phyloP scores from a whole-genome alignment of 2,888 invertebrate species.

The Geotrupes spiniger region DNA sequence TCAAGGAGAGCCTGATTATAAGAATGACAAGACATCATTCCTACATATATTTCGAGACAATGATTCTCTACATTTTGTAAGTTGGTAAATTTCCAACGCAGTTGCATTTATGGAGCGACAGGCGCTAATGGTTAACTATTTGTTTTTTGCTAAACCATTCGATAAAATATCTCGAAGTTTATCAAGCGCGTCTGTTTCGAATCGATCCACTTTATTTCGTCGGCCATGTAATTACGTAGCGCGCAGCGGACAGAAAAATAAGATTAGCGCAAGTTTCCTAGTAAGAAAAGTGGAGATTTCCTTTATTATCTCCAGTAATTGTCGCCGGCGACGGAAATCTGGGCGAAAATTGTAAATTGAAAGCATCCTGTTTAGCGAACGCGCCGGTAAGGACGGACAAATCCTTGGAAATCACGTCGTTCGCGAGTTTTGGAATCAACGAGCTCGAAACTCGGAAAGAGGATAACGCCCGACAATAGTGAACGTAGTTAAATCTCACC shows the following conservation, averaged over 20 bases:
- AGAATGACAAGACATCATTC: no score
- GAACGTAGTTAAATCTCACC: not conserved
- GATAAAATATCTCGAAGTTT: no score
- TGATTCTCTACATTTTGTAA: no score
- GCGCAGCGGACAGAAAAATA: constrained; percentile 1
- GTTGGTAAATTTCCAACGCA: no score
- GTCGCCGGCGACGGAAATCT: constrained; percentile 18
- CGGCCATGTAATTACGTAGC: constrained; percentile 5
- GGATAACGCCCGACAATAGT: no score
- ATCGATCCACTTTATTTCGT: constrained; percentile 19
- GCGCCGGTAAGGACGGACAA: constrained; percentile 1
- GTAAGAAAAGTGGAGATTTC: constrained; percentile 5
- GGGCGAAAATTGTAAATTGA: constrained; percentile 24
- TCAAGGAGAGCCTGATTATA: no score
- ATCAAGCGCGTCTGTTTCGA: not conserved
- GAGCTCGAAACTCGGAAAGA: constrained; percentile 2
- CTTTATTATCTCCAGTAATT: constrained; percentile 11
- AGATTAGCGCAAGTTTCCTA: constrained; percentile 1
- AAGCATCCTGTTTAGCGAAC: constrained; percentile 5
- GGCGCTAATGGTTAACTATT: no score
- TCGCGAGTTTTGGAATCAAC: constrained; percentile 2
- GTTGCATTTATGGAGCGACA: no score
- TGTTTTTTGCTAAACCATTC: no score
- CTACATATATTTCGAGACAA: no score
- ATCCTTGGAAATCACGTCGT: constrained; percentile 1